Evolutionary conservation across 1,140 invertebrate genomes (phyloP), one percentile per base, ranked within the genome.

Genomic region (Drosophila repleta): DNA sequence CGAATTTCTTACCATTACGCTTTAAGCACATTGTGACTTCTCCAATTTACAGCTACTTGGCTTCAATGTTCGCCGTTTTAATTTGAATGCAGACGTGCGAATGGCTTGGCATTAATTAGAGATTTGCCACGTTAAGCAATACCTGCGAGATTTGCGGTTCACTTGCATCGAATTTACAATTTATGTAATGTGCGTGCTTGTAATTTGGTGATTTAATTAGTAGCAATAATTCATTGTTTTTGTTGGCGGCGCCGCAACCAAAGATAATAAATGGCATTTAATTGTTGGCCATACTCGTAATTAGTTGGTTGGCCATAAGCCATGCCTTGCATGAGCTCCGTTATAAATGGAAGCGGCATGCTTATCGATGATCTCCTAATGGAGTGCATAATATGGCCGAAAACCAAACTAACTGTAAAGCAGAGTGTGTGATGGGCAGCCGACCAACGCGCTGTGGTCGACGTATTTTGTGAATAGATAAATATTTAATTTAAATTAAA

Each of bases 151-250:
- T 52, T 53, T 58, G 24, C 17, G 35, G 63, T 15, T 35, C 17
- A 35, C 32, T 35, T 35, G 26, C 46, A 53, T 41, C 48, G 52
- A 75, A 87, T 87, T 85, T 81, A 75, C 63, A 85, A 85, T 87
- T 87, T 79, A 87, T 83, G 74, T 70, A 58, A 76, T 82, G 79
- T 79, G 83, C 82, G 83, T 87, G 82, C 74, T 67, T 79, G 82
- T 88, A 87, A 87, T 87, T 87, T 87, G 84, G 74, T 82, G 82
- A 87, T 87, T 87, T 87, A 87, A 87, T 87, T 87, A 88, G 82
- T 79, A 65, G 79, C 61, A 56, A 82, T 87, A 88, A 87, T 61
- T 87, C 82, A 87, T 88, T 85, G 81, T 76, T 83, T 76, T 58
- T 48, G 68, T 58, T 48, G 68, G 46, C 74, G 37, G 32, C 56